phyloP scores from a whole-genome alignment of 2,797 vertebrate genomes.

The Esox masquinongy region DNA sequence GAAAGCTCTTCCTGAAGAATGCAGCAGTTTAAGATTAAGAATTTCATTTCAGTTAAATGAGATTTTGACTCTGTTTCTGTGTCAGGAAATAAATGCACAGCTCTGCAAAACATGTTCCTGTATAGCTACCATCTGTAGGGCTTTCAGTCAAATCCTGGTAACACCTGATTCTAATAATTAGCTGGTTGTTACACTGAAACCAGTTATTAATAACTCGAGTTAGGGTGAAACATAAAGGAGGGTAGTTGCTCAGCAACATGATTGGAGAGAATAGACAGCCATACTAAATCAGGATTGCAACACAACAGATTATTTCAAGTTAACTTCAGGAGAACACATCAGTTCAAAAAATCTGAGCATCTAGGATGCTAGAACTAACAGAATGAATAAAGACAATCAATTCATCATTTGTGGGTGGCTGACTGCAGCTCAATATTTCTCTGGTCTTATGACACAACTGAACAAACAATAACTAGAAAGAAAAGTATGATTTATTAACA shows the following conservation, averaged over 20 bases:
- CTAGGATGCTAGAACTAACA: neutral
- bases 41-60: neutral
- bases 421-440: constrained; percentile 16
- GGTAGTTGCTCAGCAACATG: neutral
- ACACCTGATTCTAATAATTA: too few species aligned
- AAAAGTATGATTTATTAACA: constrained; percentile 21
- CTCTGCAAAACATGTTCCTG: neutral
- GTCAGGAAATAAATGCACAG: neutral
- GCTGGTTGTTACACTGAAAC: too few species aligned
- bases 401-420: constrained; percentile 12
- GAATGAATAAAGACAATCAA: constrained; percentile 30
- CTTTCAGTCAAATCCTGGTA: too few species aligned
- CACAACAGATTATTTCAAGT: neutral
- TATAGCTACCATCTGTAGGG: neutral
- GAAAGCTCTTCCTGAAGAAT: neutral
- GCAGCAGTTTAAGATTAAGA: neutral
- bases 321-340: constrained; percentile 14
- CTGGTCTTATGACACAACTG: constrained; percentile 24
- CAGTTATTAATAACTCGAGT: too few species aligned
- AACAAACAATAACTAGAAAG: constrained; percentile 18
- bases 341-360: constrained; percentile 12
- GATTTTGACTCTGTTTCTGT: neutral
- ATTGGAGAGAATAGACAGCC: neutral
- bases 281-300: neutral
- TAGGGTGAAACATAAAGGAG: too few species aligned